Base-by-base conservation (phyloP, 2,888 invertebrate genomes). In the Lycia hirtaria region DNA sequence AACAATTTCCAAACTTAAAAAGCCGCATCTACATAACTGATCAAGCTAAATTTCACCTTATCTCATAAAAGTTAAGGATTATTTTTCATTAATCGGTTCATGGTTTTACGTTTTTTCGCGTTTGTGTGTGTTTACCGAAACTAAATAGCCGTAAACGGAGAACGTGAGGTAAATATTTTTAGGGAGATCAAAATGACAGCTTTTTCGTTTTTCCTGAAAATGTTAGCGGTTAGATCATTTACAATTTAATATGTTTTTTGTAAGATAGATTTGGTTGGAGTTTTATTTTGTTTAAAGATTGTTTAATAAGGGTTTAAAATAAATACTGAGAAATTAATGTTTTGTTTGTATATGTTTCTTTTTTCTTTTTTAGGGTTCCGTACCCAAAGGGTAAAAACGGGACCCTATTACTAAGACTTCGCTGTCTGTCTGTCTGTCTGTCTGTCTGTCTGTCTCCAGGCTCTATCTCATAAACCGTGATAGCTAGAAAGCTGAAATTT, bases 131-230 rank as follows among this genome's bases (percentile, higher is more conserved):
- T 33, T 55, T 38, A 15, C 19, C 14, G 56, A 53, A 60, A 60
- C 53, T 53, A 60, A 56, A 60, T 60, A 60, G 35, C 50, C 49
- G 44, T 52, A 52, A 54, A 60, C 28, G 48, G 48, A 49, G 53
- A 60, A 54, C 54, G 52, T 53, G 59, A 38, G 37, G 53, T 45
- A 49, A 60, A 60, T 40, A 52, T 49, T 56, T 56, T 56, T 30
- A 28, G 41, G 38, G 26, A 44, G 12, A 19, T 47, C 24, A 40
- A 26, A 40, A 38, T 40, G 43, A 37, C 35, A 2, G 30, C 19
- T 38, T 10, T 33, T 38, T 17, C 17, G 28, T 26, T 28, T 33
- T 14, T 12, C 14, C 4, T 15, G 2, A 17, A 9, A 10, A 15
- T 41, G 26, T 24, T 12, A 22, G 14, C 14, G 9, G 4, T 15